Percentiles rank a stretch among this genome's conserved stretches.
These are phyloP conservation scores for Trimorus sp. DNA, from an alignment of 2,888 invertebrate species.

Conservation along the genomic window DNA sequence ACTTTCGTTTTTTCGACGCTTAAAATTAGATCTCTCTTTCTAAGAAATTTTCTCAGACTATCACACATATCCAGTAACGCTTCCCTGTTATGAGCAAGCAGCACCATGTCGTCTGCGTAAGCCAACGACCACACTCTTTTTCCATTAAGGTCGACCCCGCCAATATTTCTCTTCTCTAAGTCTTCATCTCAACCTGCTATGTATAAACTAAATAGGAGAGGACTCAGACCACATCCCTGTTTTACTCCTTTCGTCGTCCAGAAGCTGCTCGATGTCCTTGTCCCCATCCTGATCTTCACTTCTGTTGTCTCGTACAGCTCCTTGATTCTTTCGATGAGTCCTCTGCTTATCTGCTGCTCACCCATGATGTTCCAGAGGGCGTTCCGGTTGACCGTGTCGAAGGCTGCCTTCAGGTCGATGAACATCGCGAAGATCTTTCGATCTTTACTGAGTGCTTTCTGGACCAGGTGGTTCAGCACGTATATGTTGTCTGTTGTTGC, in stretches of 20 bases:
- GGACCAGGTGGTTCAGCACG: constrained; percentile 36
- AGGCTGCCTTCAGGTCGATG: no score
- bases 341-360: not conserved
- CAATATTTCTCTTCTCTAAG: not conserved
- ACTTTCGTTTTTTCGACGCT: no score
- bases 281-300: not conserved
- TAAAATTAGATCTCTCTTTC: constrained; percentile 6
- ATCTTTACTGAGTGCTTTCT: not conserved
- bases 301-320: not conserved
- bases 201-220: constrained; percentile 3
- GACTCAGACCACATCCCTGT: no score
- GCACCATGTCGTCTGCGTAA: no score
- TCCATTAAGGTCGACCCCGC: constrained; percentile 2
- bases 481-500: constrained; percentile 1
- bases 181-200: not conserved
- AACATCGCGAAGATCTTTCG: not conserved
- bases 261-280: not conserved
- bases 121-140: no score
- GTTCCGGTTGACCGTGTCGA: no score
- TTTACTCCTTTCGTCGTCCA: no score
- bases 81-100: constrained; percentile 22
- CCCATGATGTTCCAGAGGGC: not conserved
- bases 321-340: constrained; percentile 6
- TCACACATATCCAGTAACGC: constrained; percentile 20
- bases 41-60: constrained; percentile 15